A percentile compares a stretch with the other conserved stretches of the same genome.
Evolutionary conservation across 2,797 vertebrate species (phyloP).

Genomic region (Rhodeus uyekii): DNA sequence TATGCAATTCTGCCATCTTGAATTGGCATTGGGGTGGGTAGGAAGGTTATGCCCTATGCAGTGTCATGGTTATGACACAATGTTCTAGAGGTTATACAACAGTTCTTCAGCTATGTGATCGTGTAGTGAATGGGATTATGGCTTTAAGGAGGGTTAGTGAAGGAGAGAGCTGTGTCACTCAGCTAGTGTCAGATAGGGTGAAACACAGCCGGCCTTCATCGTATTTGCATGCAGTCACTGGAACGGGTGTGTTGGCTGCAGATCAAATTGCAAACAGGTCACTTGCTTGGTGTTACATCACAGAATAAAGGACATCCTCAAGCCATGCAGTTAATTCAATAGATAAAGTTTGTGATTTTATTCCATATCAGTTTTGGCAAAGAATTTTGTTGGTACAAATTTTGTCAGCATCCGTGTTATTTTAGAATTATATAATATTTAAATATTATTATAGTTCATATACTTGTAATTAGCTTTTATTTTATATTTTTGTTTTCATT

Average conservation of each 20-base stretch:
- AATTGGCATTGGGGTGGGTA: background rate
- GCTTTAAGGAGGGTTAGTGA: constrained; percentile 21
- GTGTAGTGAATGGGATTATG: constrained; percentile 21
- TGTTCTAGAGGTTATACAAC: constrained; percentile 12
- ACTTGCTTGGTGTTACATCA: background rate
- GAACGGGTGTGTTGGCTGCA: constrained; percentile 1
- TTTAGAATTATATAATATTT: no score
- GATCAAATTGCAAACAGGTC: constrained; percentile 23
- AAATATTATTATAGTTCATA: no score
- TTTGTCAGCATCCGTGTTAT: no score
- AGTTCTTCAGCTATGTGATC: background rate
- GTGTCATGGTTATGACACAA: constrained; percentile 3
- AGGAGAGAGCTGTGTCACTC: constrained; percentile 8
- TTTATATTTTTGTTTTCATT: no score
- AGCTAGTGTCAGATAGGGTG: background rate
- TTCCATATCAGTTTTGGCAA: no score
- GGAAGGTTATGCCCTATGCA: background rate
- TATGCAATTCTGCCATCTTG: background rate
- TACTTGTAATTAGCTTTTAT: no score
- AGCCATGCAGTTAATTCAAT: background rate
- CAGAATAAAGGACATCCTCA: background rate
- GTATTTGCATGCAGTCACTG: constrained; percentile 32
- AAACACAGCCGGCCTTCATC: background rate
- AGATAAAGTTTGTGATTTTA: background rate
- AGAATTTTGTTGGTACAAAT: no score